Base-by-base conservation (phyloP, 1,140 invertebrate species). In the Achatina immaculata region DNA sequence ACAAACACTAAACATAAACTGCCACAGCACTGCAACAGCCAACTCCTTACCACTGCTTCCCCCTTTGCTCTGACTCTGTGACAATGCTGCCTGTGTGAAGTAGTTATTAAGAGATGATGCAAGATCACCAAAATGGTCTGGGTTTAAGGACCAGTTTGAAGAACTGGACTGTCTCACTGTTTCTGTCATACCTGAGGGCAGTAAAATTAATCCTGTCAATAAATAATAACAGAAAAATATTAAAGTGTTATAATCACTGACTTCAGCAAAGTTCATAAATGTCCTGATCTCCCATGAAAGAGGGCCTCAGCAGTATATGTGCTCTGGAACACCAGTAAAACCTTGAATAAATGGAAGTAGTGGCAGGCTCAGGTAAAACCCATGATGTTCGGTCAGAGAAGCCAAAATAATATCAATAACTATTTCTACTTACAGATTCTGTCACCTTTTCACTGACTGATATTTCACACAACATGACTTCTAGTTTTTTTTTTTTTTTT, bases 91-190 rank as follows among this genome's bases (percentile, higher is more conserved):
- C 81, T 90, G 89, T 68, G 82, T 88, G 83, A 91, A 90, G 82
- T 91, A 91, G 75, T 83, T 89, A 78, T 87, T 90, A 28, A 91
- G 83, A 7, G 90, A 91, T 21, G 88, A 89, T 0, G 90, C 90
- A n/a, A 91, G 84, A 77, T 91, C 89, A 11, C 85, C 84, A 83
- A 91, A 88, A 82, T 91, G 88, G 34, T 91, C 88, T 0, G 84
- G 86, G 78, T 89, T 90, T 16, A 91, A 72, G 7, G 84, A 85
- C 90, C 86, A 90, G 76, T 89, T 90, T 40, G 85, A 81, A 40
- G 81, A 81, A 68, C 90, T 90, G n/a, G 85, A 87, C 48, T 85
- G 84, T 45, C 88, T 87, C 82, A 91, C 88, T 24, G 87, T 91
- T 73, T 91, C 90, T 85, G 90, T 85, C 58, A 91, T 83, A 85